Base-by-base conservation (phyloP, 2,797 vertebrate species). In the Acomys russatus region DNA sequence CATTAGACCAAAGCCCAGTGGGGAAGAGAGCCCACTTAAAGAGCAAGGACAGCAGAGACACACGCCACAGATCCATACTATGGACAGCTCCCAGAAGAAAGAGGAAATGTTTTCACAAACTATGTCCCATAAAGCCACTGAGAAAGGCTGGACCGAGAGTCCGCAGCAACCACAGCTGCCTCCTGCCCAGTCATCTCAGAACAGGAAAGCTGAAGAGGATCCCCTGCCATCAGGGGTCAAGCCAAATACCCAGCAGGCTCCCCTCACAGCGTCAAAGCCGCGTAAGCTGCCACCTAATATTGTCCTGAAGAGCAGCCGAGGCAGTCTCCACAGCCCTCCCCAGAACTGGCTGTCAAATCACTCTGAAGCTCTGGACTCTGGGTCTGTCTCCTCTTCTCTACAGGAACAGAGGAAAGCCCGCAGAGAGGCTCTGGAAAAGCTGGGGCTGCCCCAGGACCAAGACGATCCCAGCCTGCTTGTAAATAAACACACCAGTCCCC, bases 341-440 rank as follows among this genome's bases (percentile, higher is more conserved):
- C 97, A 96, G 54, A 1, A 0, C 35, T 74, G 78, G 96, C 23
- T 98, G 96, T 22, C 87, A 56, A 35, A 1, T 78, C 97, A 97
- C 59, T 22, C 49, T 0, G 95, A 97, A 59, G 91, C 95, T 9
- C 6, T 92, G 0, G 97, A 98, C 0, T 1, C 30, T 0, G 64
- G 70, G 4, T 10, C 38, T 0, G 97, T 49, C 15, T 98, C 97
- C 15, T 98, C 97, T 0, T 97, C 97, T 3, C 98, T 98, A 78
- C 98, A 98, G 79, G 98, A 98, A 88, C 98, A 98, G 95, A 98
- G 98, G 92, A 98, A 97, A 44, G 99, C 99, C 22, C 99, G 98
- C 30, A 95, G 96, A 91, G 99, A 99, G 78, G 99, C 99, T 0
- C 94, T 99, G 96, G 98, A 99, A 96, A 99, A 99, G 98, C 98